A percentile compares a stretch with the other conserved stretches of the same genome.
These are phyloP conservation scores for Brachyalestes nurse DNA, from an alignment of 2,797 vertebrate species.

Conservation along the genomic window DNA sequence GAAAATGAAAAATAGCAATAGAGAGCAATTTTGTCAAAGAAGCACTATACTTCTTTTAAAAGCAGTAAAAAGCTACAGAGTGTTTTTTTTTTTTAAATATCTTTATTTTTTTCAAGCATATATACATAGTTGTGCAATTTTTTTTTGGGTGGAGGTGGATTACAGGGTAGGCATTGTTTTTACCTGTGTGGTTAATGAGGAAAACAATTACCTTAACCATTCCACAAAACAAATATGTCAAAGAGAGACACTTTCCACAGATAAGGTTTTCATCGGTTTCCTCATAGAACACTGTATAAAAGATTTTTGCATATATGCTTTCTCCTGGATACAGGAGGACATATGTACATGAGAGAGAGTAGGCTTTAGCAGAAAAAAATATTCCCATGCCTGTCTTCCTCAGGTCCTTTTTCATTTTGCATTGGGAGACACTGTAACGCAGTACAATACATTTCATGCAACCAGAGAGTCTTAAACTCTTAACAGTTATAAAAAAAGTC, in stretches of 20 bases:
- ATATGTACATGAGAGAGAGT: constrained; percentile 29
- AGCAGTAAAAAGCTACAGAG: constrained; percentile 12
- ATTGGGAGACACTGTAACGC: constrained; percentile 6
- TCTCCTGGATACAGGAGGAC: constrained; percentile 56
- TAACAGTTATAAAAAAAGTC: constrained; percentile 27
- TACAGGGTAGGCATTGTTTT: not conserved
- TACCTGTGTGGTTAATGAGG: constrained; percentile 36
- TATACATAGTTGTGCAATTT: constrained; percentile 55
- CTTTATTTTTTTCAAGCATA: constrained; percentile 56
- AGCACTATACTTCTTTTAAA: not conserved
- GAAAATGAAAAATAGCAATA: not conserved
- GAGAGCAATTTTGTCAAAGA: not conserved
- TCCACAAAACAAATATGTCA: constrained; percentile 51
- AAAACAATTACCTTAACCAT: constrained; percentile 32
- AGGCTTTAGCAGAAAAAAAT: constrained; percentile 35
- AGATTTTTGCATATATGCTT: constrained; percentile 53
- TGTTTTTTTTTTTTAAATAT: constrained; percentile 58
- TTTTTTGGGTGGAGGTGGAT: not conserved
- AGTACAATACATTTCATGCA: constrained; percentile 44
- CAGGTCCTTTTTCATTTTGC: constrained; percentile 22
- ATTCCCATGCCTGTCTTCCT: constrained; percentile 32
- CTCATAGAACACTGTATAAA: constrained; percentile 59
- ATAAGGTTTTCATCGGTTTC: constrained; percentile 28
- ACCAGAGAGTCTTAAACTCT: constrained; percentile 20
- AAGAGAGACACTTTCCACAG: constrained; percentile 61